Base-by-base conservation (phyloP, 1,140 invertebrate genomes). In the Homarus americanus region DNA sequence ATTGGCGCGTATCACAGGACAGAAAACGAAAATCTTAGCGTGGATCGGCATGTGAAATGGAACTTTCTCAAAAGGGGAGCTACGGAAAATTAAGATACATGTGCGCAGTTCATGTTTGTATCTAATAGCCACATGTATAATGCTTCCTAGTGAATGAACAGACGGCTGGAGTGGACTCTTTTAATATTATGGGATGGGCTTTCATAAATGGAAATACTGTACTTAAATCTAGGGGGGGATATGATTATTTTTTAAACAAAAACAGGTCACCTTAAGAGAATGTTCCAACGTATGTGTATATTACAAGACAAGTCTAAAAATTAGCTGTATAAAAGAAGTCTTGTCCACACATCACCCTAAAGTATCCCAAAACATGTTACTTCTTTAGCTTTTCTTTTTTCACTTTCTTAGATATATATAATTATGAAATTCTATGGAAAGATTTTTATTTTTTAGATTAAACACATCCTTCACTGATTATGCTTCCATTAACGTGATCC, bases 1-100 rank as follows among this genome's bases (percentile, higher is more conserved):
- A 90, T 90, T 90, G 88, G 88, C 88, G 88, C 88, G 88, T 90
- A 90, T 90, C 88, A 90, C 88, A 90, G 88, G 88, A 90, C 88
- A 90, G 88, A 90, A 90, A 90, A 90, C 69, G 80, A 90, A 90
- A 90, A 84, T 90, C 34, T 88, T 82, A 90, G 88, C 88, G 88
- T 90, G 88, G 88, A 90, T 90, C 88, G 88, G 88, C 88, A 90
- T 90, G 88, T 90, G 82, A 84, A 90, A 82, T 90, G 88, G 82
- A 84, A 90, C 88, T 58, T 90, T 90, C 88, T 82, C 88, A 63
- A 58, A 83, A 90, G 88, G 69, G 66, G 75, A 87, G 44, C 85
- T n/a, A 38, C 34, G n/a, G 49, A 63, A 38, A 58, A 63, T 34
- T 63, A 63, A 32, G 80, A 69, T 69, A 69, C 63, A 69, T 32